A percentile compares a stretch with the other conserved stretches of the same genome.
Evolutionary conservation across 2,888 invertebrate species (phyloP).

Genomic region (Piscicola geometra): DNA sequence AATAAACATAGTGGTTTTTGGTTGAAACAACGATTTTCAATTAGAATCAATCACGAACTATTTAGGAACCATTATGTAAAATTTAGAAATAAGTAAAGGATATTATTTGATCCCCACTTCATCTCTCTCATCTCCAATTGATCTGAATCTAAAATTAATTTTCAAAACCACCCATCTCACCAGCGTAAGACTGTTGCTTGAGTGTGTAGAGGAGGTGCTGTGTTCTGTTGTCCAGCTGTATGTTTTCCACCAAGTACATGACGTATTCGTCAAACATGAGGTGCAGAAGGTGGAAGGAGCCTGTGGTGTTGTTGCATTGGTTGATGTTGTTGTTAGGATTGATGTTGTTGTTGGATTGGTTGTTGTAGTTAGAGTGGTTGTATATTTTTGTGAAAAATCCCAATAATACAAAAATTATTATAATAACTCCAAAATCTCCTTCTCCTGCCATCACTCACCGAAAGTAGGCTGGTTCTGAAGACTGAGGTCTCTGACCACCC

Average conservation of each 20-base stretch:
- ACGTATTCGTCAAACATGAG: constrained; percentile 59
- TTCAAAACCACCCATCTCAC: constrained; percentile 1
- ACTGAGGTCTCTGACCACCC: constrained; percentile 58
- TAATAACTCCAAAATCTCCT: too few relatives aligned
- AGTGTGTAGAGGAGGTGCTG: constrained; percentile 54
- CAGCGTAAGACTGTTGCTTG: constrained; percentile 42
- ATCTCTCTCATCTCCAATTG: too few relatives aligned
- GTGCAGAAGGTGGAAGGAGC: constrained; percentile 58
- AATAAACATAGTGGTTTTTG: too few relatives aligned
- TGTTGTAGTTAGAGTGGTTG: not conserved
- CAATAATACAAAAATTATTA: too few relatives aligned
- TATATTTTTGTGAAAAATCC: too few relatives aligned
- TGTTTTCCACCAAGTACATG: constrained; percentile 55
- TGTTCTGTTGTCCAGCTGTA: constrained; percentile 56
- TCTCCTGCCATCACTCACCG: constrained; percentile 48
- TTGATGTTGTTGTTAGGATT: not conserved
- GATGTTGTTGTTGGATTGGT: not conserved
- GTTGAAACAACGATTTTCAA: too few relatives aligned
- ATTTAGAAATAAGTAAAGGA: too few relatives aligned
- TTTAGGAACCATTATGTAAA: too few relatives aligned
- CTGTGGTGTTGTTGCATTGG: constrained; percentile 45
- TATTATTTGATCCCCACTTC: too few relatives aligned
- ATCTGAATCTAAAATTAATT: too few relatives aligned
- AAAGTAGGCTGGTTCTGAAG: constrained; percentile 58
- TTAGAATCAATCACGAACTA: too few relatives aligned